Evolutionary conservation across 2,888 invertebrate species (phyloP).

Genomic region (Nomada fucata): DNA sequence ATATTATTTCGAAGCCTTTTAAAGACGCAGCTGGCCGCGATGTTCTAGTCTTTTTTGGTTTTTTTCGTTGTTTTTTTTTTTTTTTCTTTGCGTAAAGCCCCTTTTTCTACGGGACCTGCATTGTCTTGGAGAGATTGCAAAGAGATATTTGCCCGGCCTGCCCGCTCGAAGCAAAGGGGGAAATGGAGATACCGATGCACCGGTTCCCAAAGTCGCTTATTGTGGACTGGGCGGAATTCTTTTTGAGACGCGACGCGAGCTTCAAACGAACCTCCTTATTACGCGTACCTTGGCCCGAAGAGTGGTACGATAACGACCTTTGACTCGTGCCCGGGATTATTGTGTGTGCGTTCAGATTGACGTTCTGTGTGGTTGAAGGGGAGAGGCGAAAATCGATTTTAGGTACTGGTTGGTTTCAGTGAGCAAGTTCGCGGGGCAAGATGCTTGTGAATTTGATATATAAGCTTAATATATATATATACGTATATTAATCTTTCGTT

Average conservation of each 20-base stretch:
- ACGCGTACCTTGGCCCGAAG: not conserved
- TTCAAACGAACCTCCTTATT: constrained; percentile 6
- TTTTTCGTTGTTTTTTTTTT: not conserved
- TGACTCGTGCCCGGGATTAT: not conserved
- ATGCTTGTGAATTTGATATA: not conserved
- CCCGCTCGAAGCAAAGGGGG: not conserved
- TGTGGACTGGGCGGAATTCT: not conserved
- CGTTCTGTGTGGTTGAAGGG: not conserved
- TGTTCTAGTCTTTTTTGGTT: not conserved
- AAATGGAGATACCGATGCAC: not conserved
- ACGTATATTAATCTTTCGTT: too few relatives aligned
- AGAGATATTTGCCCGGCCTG: constrained; percentile 11
- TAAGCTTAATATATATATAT: not conserved
- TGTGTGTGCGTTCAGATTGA: not conserved
- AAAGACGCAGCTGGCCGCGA: not conserved
- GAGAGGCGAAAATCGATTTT: not conserved
- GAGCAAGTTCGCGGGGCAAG: not conserved
- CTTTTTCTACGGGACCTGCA: not conserved
- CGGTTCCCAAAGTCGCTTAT: not conserved
- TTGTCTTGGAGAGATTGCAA: constrained; percentile 5
- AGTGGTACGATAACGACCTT: not conserved
- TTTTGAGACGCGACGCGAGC: not conserved
- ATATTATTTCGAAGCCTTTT: constrained; percentile 60
- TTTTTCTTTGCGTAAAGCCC: too few relatives aligned
- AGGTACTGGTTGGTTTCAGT: not conserved